Evolutionary conservation across 2,888 invertebrate genomes (phyloP).

Genomic region (Sesia bembeciformis): DNA sequence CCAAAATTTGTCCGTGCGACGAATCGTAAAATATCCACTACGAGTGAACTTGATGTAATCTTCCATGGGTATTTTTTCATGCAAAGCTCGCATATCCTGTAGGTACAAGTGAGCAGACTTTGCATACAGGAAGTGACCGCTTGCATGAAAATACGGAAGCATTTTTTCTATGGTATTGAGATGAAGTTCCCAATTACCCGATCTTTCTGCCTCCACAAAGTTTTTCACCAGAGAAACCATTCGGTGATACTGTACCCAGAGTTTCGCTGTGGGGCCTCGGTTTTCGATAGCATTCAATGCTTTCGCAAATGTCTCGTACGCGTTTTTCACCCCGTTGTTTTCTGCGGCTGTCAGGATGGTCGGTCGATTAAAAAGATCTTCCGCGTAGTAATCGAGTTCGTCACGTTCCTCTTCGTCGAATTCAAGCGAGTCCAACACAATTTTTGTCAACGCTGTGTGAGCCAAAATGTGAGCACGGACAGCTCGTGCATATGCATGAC

Average conservation of each 20-base stretch:
- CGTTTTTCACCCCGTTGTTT: no score
- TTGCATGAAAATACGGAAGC: no score
- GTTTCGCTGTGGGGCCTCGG: not conserved
- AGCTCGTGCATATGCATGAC: no score
- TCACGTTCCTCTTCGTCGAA: not conserved
- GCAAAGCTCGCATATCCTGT: no score
- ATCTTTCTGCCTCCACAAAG: not conserved
- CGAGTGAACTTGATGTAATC: not conserved
- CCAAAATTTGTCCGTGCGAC: conserved; percentile 5
- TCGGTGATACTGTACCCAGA: not conserved
- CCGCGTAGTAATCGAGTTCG: not conserved
- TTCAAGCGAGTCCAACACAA: conserved; percentile 1
- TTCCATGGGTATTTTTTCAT: not conserved
- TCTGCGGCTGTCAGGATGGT: not conserved
- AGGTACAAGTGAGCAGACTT: no score
- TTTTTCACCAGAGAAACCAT: not conserved
- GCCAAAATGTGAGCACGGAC: no score
- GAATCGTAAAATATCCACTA: not conserved
- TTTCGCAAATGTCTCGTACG: not conserved
- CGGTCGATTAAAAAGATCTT: not conserved
- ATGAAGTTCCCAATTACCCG: no score
- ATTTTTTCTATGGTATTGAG: no score
- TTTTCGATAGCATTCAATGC: not conserved
- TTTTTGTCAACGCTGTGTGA: conserved; percentile 1
- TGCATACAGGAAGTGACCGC: no score